A percentile compares a stretch with the other conserved stretches of the same genome.
These are phyloP conservation scores for Potamilus streckersoni DNA, from an alignment of 1,140 invertebrate genomes.

Conservation along the genomic window DNA sequence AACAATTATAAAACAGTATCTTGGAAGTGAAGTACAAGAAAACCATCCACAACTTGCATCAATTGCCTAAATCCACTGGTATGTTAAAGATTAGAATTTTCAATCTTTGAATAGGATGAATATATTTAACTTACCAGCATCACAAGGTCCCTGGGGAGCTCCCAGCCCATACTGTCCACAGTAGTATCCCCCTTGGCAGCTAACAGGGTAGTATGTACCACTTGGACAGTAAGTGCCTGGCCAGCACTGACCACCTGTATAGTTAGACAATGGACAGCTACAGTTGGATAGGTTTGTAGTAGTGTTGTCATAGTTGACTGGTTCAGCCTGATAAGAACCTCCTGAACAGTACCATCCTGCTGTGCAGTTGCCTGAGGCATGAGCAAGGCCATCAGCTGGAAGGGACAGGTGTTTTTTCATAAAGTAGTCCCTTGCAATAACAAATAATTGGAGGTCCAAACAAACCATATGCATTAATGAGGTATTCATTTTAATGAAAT, in stretches of 20 bases:
- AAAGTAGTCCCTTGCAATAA: too few relatives aligned
- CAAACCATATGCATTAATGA: too few relatives aligned
- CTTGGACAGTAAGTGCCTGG: constrained; percentile 61
- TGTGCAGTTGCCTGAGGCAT: constrained; percentile 56
- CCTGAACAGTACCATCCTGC: constrained; percentile 64
- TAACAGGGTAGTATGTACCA: constrained; percentile 51
- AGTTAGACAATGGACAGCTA: constrained; percentile 56
- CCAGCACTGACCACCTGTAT: constrained; percentile 63
- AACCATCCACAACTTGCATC: too few relatives aligned
- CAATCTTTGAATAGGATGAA: too few relatives aligned
- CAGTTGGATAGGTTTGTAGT: constrained; percentile 48
- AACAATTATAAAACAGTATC: too few relatives aligned
- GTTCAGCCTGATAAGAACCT: constrained; percentile 49
- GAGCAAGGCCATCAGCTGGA: constrained; percentile 55
- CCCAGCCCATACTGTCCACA: constrained; percentile 53
- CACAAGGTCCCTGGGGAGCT: constrained; percentile 53
- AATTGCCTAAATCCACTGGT: too few relatives aligned
- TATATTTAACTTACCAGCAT: constrained; percentile 39
- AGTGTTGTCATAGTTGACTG: constrained; percentile 39
- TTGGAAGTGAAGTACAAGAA: too few relatives aligned
- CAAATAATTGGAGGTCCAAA: too few relatives aligned
- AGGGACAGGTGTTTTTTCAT: not conserved
- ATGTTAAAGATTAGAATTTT: too few relatives aligned
- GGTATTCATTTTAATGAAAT: too few relatives aligned
- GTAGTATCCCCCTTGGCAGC: constrained; percentile 54